Percentiles rank a stretch among this genome's conserved stretches.
Conservation (phyloP, 2,113 vertebrate genomes). For the Oxyruncus cristatus region DNA sequence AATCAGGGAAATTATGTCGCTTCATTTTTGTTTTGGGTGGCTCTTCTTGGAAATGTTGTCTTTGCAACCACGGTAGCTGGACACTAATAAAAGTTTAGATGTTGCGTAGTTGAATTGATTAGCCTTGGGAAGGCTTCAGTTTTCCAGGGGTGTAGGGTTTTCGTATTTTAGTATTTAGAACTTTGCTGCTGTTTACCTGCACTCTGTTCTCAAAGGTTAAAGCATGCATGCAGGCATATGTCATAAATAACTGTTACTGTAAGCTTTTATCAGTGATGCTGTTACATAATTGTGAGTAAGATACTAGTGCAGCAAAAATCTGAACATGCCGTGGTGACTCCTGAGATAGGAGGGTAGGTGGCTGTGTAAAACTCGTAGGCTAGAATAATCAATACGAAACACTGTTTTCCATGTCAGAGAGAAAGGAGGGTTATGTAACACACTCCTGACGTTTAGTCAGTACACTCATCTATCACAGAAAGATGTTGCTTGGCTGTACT, state of each 20-base stretch:
- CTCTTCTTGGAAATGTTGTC: neutral
- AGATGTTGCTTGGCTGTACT: neutral
- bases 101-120: neutral
- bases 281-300: neutral
- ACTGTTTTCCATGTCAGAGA: neutral
- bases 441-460: constrained; percentile 15
- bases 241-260: neutral
- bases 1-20: neutral
- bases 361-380: neutral
- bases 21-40: neutral
- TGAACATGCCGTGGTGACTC: neutral
- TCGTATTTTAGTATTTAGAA: neutral
- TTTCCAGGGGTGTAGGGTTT: neutral
- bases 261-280: neutral
- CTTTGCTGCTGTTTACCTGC: neutral
- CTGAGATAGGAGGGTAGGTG: neutral
- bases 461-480: neutral
- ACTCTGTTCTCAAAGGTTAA: neutral
- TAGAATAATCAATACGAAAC: neutral
- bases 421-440: neutral
- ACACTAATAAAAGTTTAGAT: neutral
- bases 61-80: neutral
- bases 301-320: neutral
- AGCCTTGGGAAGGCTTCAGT: neutral
- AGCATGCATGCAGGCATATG: fast-evolving